Percentiles rank a stretch among this genome's conserved stretches.
Conservation (phyloP, 1,140 invertebrate genomes). For the Heliconius eleuchia region DNA sequence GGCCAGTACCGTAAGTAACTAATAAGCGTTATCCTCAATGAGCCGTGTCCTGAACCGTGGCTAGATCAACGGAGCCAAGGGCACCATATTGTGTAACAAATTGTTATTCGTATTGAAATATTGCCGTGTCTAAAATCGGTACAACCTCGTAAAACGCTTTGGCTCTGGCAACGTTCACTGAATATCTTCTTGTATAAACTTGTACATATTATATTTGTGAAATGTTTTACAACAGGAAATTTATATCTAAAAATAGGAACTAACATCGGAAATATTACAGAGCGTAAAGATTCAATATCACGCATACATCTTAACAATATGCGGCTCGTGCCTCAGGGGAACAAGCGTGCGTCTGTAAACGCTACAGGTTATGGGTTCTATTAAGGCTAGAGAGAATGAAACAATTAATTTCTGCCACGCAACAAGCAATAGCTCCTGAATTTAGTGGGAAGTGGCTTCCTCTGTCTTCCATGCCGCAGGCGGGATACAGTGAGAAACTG, state of each 20-base stretch:
- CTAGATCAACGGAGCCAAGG: constrained; percentile 58
- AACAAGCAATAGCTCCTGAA: too few relatives aligned
- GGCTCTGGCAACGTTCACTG: constrained; percentile 32
- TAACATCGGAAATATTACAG: background rate
- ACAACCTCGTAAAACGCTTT: constrained; percentile 33
- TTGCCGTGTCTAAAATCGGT: constrained; percentile 33
- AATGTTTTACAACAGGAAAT: constrained; percentile 38
- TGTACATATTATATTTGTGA: constrained; percentile 37
- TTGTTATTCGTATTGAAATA: constrained; percentile 35
- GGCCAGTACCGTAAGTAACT: background rate
- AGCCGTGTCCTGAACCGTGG: constrained; percentile 55
- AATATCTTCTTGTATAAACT: constrained; percentile 33
- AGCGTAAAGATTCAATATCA: background rate
- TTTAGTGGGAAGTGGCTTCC: too few relatives aligned
- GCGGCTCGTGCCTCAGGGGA: too few relatives aligned
- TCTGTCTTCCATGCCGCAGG: too few relatives aligned
- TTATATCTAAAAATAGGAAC: constrained; percentile 19
- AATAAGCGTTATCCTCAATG: constrained; percentile 48
- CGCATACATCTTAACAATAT: background rate
- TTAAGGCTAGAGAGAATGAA: too few relatives aligned
- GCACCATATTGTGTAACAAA: constrained; percentile 41
- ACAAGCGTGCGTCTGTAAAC: too few relatives aligned
- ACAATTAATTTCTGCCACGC: too few relatives aligned
- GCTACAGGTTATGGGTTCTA: too few relatives aligned
- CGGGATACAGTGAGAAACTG: too few relatives aligned